These are phyloP conservation scores for Pristionchus arcanus DNA, from an alignment of 2,888 invertebrate genomes.

Conservation along the genomic window DNA sequence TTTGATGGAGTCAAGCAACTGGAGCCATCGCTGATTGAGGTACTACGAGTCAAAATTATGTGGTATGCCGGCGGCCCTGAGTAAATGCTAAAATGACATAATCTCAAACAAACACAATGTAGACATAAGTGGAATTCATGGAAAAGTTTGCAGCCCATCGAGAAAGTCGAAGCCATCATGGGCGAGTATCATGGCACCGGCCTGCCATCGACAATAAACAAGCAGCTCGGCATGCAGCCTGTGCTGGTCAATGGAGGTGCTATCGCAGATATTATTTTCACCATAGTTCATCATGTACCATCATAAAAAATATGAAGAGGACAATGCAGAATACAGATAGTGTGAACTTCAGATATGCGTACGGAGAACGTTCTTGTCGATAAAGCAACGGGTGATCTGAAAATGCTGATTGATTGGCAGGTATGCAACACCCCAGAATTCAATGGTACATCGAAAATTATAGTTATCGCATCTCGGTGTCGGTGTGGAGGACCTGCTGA, in stretches of 20 bases:
- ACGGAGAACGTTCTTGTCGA: conserved; percentile 12
- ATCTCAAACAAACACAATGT: no score
- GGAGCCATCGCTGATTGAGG: not conserved
- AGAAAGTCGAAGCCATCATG: not conserved
- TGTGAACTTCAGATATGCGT: not conserved
- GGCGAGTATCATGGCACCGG: not conserved
- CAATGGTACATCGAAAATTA: no score
- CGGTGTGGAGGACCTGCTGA: not conserved
- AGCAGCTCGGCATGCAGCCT: not conserved
- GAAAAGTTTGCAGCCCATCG: not conserved
- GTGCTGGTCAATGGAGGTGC: conserved; percentile 33
- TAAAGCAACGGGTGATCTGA: not conserved
- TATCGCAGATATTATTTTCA: not conserved
- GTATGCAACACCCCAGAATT: no score
- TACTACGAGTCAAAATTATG: not conserved
- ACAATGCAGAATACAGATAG: no score
- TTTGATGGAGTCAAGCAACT: not conserved
- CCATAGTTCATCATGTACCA: no score
- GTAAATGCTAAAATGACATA: no score
- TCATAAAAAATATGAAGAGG: no score
- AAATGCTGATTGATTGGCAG: conserved; percentile 28
- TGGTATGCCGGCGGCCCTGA: no score
- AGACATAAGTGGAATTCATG: no score
- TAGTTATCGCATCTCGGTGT: not conserved
- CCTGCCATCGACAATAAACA: not conserved